phyloP scores from a whole-genome alignment of 2,113 vertebrate species.

The Empidonax traillii region DNA sequence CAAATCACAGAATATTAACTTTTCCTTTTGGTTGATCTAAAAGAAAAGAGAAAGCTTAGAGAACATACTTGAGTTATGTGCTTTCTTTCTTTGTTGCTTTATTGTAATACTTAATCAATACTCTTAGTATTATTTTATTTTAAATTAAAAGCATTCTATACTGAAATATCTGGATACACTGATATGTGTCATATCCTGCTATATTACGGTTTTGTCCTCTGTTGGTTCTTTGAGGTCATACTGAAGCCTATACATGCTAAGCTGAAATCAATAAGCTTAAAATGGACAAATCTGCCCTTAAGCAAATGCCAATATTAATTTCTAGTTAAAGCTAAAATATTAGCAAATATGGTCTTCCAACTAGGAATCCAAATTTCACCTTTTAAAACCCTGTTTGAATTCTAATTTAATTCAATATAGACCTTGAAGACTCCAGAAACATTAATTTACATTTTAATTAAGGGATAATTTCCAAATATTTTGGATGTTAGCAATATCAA shows the following conservation, averaged over 20 bases:
- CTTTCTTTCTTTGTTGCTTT: not conserved
- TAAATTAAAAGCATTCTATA: not conserved
- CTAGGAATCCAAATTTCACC: not conserved
- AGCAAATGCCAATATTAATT: not conserved
- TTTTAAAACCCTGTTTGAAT: not conserved
- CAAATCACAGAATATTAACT: not conserved
- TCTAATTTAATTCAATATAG: not conserved
- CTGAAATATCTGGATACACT: not conserved
- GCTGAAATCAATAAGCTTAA: not conserved
- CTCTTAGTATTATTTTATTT: not conserved
- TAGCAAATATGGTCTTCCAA: not conserved
- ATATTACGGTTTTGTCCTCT: not conserved
- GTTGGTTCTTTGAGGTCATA: not conserved
- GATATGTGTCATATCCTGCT: not conserved
- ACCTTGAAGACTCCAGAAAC: not conserved
- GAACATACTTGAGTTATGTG: not conserved
- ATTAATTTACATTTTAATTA: not conserved
- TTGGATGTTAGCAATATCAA: not conserved
- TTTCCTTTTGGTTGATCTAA: rapidly evolving
- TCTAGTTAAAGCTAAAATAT: not conserved
- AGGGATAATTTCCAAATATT: not conserved
- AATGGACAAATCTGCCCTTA: not conserved
- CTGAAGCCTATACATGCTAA: not conserved
- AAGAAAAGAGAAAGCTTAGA: not conserved
- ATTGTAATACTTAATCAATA: not conserved